phyloP scores from a whole-genome alignment of 2,797 vertebrate genomes.

The Myotis vivesi region DNA sequence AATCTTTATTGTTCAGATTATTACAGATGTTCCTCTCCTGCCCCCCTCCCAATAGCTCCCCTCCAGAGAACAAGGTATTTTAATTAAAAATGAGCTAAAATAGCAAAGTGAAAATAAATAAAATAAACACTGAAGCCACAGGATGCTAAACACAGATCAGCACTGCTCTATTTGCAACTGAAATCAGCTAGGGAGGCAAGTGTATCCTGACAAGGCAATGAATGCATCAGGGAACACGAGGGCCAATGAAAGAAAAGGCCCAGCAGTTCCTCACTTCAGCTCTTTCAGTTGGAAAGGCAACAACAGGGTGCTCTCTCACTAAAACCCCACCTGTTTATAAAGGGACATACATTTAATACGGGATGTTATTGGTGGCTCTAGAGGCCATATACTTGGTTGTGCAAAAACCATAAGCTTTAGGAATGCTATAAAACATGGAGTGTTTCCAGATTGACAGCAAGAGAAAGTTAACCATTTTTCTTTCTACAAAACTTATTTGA shows the following conservation, averaged over 20 bases:
- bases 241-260: neutral
- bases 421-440: neutral
- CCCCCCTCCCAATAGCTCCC: too few species aligned
- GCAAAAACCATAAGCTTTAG: neutral
- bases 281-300: neutral
- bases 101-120: constrained; percentile 42
- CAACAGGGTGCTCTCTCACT: neutral
- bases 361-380: neutral
- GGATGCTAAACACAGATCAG: constrained; percentile 24
- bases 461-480: neutral
- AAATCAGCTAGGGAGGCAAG: constrained; percentile 41
- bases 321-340: neutral
- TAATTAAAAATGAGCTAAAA: constrained; percentile 58
- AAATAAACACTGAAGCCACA: constrained; percentile 50
- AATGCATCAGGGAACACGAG: neutral
- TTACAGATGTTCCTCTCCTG: too few species aligned
- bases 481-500: neutral
- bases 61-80: constrained; percentile 19
- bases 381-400: neutral
- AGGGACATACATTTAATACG: neutral
- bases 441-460: neutral
- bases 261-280: neutral
- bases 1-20: too few species aligned
- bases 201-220: neutral
- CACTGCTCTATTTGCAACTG: constrained; percentile 37